Conservation (phyloP, 2,113 vertebrate species). For the Trematocara marginatum region DNA sequence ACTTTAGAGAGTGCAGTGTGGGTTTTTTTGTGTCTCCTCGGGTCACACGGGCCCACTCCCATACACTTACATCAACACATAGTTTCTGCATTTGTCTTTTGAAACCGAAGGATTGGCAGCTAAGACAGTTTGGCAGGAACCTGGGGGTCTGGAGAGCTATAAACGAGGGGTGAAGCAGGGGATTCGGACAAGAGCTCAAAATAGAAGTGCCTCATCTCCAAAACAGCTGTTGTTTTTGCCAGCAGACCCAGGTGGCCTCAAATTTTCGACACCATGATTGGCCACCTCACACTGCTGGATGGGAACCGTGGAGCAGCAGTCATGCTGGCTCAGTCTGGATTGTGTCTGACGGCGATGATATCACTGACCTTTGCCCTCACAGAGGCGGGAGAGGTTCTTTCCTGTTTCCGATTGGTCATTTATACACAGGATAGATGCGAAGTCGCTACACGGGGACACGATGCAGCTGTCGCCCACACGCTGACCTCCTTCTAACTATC, state of each 20-base stretch:
- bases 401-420: conserved; percentile 40
- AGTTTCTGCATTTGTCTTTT: conserved; percentile 69
- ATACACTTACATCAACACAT: conserved; percentile 70
- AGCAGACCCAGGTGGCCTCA: conserved; percentile 88
- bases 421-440: not conserved
- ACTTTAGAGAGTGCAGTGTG: conserved; percentile 43
- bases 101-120: conserved; percentile 52
- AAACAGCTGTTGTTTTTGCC: conserved; percentile 96
- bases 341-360: conserved; percentile 50
- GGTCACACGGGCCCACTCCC: conserved; percentile 47
- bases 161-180: conserved; percentile 70
- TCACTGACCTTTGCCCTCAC: conserved; percentile 44
- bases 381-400: conserved; percentile 26
- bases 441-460: not conserved
- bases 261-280: conserved; percentile 44
- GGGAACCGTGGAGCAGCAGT: conserved; percentile 37
- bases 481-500: conserved; percentile 1
- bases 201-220: conserved; percentile 85
- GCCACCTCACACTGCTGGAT: conserved; percentile 34
- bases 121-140: conserved; percentile 51
- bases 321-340: conserved; percentile 12
- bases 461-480: conserved; percentile 10
- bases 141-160: conserved; percentile 69
- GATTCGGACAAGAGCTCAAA: conserved; percentile 76
- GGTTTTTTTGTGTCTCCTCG: not conserved